A percentile compares a stretch with the other conserved stretches of the same genome.
phyloP scores from a whole-genome alignment of 2,113 vertebrate species.

The Phyllostomus hastatus region DNA sequence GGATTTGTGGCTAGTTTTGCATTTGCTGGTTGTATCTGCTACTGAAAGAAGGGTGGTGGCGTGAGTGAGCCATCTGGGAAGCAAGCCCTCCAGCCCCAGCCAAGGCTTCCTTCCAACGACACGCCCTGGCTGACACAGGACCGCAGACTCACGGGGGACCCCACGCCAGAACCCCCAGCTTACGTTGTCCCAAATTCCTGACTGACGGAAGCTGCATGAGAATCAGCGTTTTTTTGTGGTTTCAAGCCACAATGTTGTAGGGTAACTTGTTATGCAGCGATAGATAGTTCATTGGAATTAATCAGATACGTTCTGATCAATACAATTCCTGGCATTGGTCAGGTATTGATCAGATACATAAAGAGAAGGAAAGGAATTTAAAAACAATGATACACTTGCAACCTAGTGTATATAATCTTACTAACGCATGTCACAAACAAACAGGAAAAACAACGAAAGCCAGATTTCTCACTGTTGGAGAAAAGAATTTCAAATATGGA shows the following conservation, averaged over 20 bases:
- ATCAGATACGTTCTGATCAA: not conserved
- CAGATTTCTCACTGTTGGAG: not conserved
- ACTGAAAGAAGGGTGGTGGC: not conserved
- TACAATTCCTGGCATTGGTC: not conserved
- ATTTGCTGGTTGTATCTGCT: not conserved
- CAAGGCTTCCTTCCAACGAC: not conserved
- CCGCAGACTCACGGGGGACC: not conserved
- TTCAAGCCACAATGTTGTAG: not conserved
- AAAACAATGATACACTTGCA: not conserved
- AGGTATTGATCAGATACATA: not conserved
- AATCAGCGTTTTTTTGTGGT: not conserved
- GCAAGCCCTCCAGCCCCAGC: no score
- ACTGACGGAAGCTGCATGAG: not conserved
- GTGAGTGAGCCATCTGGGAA: not conserved
- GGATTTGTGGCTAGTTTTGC: not conserved
- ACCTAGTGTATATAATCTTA: no score
- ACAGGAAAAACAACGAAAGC: no score
- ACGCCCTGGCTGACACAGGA: not conserved
- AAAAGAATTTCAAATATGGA: not conserved
- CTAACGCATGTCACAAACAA: no score
- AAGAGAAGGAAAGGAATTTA: not conserved
- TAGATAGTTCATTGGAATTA: not conserved
- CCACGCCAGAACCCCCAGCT: not conserved
- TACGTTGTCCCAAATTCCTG: not conserved
- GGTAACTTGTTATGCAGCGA: not conserved